Evolutionary conservation across 1,140 invertebrate genomes (phyloP), one percentile per base, ranked within the genome.

Genomic region (Drosophila ironensis): DNA sequence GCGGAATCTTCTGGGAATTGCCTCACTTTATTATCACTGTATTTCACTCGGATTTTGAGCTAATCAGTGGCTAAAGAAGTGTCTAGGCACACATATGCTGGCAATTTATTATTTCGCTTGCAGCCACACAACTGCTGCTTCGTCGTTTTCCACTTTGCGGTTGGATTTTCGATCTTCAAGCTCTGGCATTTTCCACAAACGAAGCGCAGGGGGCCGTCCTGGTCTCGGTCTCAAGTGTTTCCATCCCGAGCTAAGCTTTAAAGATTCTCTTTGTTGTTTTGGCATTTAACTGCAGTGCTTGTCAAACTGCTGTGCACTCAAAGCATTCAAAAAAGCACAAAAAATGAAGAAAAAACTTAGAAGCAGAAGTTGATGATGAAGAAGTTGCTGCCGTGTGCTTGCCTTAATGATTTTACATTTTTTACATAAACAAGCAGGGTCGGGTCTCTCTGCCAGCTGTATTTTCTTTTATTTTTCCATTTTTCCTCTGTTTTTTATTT

Each of bases 361-460:
- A 16, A 20, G 14, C 19, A 6, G 4, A 8, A 51, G 16, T 9
- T 20, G 14, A 50, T 28, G 20, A 22, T 35, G 28, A 52, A 41
- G 56, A 41, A 41, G 56, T 17, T n/a, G 37, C 17, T 19, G 37
- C 37, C 51, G 33, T 40, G 24, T 28, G 45, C 48, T 47, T 50
- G 35, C 27, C 47, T 53, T 71, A 66, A 71, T 70, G 66, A 67
- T 68, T 67, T 77, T 68, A 53, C 44, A 56, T 47, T 54, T 77
- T 64, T 50, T 45, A 57, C 53, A 70, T 44, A 70, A 71, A 71
- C 45, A 70, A 71, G 42, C 28, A n/a, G 51, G 38, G 16, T 19
- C 22, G 38, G 6, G 25, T 27, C 25, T 27, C 5, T 25, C 57
- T 22, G 14, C 64, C 25, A 50, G 42, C 30, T 44, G 20, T 24